Conservation (phyloP, 2,797 vertebrate species). For the Myoxocephalus aenaeus region DNA sequence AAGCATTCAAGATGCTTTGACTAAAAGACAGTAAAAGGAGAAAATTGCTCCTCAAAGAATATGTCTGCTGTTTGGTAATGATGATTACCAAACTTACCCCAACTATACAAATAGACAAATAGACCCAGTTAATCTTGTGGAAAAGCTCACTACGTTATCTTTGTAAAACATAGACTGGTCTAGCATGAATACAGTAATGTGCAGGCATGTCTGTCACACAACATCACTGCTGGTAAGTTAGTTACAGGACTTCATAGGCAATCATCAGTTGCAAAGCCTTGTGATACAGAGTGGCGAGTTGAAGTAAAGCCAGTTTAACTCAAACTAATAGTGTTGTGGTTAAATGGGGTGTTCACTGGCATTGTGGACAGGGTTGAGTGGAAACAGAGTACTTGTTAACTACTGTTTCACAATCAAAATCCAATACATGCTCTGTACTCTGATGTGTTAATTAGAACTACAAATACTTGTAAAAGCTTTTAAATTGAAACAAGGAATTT, state of each 20-base stretch:
- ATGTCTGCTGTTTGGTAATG: constrained; percentile 17
- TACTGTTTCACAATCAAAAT: constrained; percentile 33
- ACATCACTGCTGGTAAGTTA: neutral
- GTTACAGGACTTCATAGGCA: neutral
- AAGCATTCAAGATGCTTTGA: constrained; percentile 31
- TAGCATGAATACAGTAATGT: constrained; percentile 27
- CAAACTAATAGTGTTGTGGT: constrained; percentile 19
- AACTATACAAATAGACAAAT: constrained; percentile 6
- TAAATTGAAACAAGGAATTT: constrained; percentile 2
- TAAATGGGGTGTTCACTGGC: constrained; percentile 24
- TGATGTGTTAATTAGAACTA: neutral
- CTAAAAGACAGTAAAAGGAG: constrained; percentile 7
- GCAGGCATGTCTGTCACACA: constrained; percentile 17
- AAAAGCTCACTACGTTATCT: constrained; percentile 36
- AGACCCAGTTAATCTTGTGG: constrained; percentile 14
- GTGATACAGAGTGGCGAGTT: constrained; percentile 9
- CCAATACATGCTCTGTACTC: constrained; percentile 8
- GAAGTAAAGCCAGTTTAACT: constrained; percentile 21
- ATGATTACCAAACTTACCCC: constrained; percentile 8
- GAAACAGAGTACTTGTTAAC: constrained; percentile 17
- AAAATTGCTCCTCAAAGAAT: constrained; percentile 22
- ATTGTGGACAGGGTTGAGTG: constrained; percentile 21
- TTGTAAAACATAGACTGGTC: constrained; percentile 29
- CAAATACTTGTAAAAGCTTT: neutral
- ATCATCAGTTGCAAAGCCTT: constrained; percentile 6